Conservation (phyloP, 2,113 vertebrate species). For the Dipodomys merriami region DNA sequence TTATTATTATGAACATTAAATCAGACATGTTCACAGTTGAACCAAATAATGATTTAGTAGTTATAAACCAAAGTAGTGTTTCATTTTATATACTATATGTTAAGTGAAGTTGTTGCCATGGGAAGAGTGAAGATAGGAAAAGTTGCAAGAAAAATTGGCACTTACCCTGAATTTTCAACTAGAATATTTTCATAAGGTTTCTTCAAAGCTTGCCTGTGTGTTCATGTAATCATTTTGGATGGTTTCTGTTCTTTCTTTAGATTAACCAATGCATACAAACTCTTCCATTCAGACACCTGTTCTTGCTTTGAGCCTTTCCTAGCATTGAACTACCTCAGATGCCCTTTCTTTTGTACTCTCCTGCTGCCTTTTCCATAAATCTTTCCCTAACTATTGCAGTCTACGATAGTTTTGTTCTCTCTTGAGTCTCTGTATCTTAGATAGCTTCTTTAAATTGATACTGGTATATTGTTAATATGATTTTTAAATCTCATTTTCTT, state of each 20-base stretch:
- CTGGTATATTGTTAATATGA: background rate
- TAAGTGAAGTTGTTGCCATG: slow-evolving; percentile 70
- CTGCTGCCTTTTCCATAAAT: background rate
- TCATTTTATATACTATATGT: slow-evolving; percentile 57
- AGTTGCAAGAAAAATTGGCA: slow-evolving; percentile 67
- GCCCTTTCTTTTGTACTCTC: background rate
- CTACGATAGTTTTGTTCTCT: background rate
- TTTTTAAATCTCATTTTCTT: background rate
- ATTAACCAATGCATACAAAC: slow-evolving; percentile 46
- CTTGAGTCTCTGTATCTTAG: background rate
- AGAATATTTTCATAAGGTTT: slow-evolving; percentile 74
- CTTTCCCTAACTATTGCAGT: background rate
- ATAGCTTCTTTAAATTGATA: background rate
- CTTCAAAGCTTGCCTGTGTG: slow-evolving; percentile 67
- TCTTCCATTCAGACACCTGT: slow-evolving; percentile 62
- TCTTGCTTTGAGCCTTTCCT: slow-evolving; percentile 29
- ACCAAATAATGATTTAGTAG: slow-evolving; percentile 46
- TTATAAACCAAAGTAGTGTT: slow-evolving; percentile 60
- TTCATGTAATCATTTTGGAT: slow-evolving; percentile 60
- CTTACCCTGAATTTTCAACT: slow-evolving; percentile 72
- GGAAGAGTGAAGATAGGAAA: slow-evolving; percentile 67
- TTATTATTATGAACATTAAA: slow-evolving; percentile 19
- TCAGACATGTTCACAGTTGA: slow-evolving; percentile 21
- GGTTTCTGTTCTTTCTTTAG: slow-evolving; percentile 71
- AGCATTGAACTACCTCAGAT: slow-evolving; percentile 20